Base-by-base conservation (phyloP, 2,888 invertebrate genomes). In the Caenorhabditis wallacei region DNA sequence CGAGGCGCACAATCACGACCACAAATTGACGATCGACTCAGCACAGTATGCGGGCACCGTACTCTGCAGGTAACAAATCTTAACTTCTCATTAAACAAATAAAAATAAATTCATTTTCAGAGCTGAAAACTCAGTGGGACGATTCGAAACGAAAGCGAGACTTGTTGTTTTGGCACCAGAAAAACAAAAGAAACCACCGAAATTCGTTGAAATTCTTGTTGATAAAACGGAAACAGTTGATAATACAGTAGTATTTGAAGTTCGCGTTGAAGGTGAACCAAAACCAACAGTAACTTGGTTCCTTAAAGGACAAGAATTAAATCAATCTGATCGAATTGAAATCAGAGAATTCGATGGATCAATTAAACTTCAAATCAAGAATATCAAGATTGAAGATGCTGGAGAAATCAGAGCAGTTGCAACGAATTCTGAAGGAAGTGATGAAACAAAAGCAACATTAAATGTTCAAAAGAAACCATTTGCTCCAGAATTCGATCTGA, bases 1-100 rank as follows among this genome's bases (percentile, higher is more conserved):
- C 82, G 93, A 94, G 70, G 82, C 86, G 30, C 66, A 96, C 88
- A 95, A 96, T 92, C 95, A 95, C 92, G 95, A 95, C 0, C 95
- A 95, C 90, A 95, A 95, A 0, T 92, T 98, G 57, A 94, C 95
- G 53, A 95, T 97, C 89, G 95, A 91, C 86, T 89, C 89, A 43
- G 86, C 88, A 30, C 81, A 85, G 59, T 91, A 89, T 81, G 89
- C 90, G 70, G 91, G 91, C 72, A 91, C 91, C 56, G 87, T 91
- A 43, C 74, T 90, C 30, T 90, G 90, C 84, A 84, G 86, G 87
- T 88, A 56, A 30, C n/a, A 18, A 22, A 0, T 11, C 18, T 26
- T 63, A 35, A 5, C 13, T 37, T 57, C 20, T 2, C 1, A 24
- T 7, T 2, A 18, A 0, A n/a, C 16, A 22, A 20, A 20, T 20